Evolutionary conservation across 2,888 invertebrate species (phyloP).

Genomic region (Phorcus lineatus): DNA sequence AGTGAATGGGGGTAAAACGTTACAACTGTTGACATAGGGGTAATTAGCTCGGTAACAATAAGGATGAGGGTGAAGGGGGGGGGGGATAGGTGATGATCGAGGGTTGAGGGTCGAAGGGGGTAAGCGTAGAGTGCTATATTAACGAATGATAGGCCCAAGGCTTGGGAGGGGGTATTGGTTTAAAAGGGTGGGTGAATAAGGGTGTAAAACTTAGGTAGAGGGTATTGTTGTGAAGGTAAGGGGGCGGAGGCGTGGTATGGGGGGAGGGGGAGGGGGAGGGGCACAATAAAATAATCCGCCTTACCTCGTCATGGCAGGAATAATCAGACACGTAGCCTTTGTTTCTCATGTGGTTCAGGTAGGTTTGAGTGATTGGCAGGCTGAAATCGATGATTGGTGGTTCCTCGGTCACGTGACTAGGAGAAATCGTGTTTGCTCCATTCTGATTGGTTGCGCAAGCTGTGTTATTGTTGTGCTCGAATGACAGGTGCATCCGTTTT

Average conservation of each 20-base stretch:
- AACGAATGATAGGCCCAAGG: too few species aligned
- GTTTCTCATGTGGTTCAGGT: conserved; percentile 79
- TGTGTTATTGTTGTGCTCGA: conserved; percentile 56
- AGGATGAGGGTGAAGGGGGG: background rate
- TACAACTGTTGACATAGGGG: background rate
- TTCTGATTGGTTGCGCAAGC: conserved; percentile 42
- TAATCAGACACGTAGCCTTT: conserved; percentile 51
- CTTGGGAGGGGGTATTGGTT: background rate
- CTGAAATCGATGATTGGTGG: conserved; percentile 84
- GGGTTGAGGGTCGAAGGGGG: too few species aligned
- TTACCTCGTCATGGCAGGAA: conserved; percentile 57
- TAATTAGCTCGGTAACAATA: background rate
- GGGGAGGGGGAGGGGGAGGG: background rate
- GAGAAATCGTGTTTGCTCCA: conserved; percentile 24
- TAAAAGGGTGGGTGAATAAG: background rate
- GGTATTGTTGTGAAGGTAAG: background rate
- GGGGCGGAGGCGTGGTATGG: too few species aligned
- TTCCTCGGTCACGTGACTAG: conserved; percentile 49
- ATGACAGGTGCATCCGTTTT: conserved; percentile 79
- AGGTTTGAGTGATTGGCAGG: conserved; percentile 92
- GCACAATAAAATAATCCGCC: background rate
- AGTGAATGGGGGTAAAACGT: background rate
- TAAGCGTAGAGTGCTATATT: too few species aligned
- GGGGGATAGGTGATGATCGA: too few species aligned
- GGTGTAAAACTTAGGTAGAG: conserved; percentile 1